Evolutionary conservation across 2,888 invertebrate species (phyloP).

Genomic region (Spilosoma lubricipeda): DNA sequence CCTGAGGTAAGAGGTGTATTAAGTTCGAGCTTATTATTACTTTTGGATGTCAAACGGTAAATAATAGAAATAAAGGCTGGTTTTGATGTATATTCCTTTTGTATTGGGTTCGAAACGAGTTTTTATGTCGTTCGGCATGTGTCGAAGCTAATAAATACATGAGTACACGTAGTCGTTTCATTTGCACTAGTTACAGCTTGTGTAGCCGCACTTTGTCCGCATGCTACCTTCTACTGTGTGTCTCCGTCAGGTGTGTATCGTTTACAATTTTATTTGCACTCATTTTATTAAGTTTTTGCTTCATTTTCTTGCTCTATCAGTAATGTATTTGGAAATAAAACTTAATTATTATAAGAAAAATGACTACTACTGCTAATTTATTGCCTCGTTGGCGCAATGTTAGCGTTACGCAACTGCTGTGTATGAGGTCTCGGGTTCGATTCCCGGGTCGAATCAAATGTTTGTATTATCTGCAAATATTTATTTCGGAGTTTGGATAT

Average conservation of each 20-base stretch:
- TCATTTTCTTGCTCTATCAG: neutral
- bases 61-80: neutral
- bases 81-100: conserved; percentile 14
- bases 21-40: too few species aligned
- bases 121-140: conserved; percentile 31
- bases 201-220: conserved; percentile 33
- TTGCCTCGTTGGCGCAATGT: too few species aligned
- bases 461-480: too few species aligned
- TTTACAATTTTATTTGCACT: conserved; percentile 41
- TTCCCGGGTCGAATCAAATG: too few species aligned
- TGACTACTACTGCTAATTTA: too few species aligned
- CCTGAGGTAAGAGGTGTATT: too few species aligned
- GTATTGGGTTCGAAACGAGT: conserved; percentile 18
- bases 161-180: conserved; percentile 43
- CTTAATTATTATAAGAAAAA: neutral
- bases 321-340: neutral
- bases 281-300: neutral
- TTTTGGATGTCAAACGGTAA: neutral
- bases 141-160: conserved; percentile 47
- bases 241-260: conserved; percentile 50
- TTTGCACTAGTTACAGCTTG: conserved; percentile 34
- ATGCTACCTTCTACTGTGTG: conserved; percentile 25
- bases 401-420: too few species aligned
- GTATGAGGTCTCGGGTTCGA: too few species aligned
- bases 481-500: too few species aligned